Conservation (phyloP, 2,888 invertebrate genomes). For the Drosophila koepferae region DNA sequence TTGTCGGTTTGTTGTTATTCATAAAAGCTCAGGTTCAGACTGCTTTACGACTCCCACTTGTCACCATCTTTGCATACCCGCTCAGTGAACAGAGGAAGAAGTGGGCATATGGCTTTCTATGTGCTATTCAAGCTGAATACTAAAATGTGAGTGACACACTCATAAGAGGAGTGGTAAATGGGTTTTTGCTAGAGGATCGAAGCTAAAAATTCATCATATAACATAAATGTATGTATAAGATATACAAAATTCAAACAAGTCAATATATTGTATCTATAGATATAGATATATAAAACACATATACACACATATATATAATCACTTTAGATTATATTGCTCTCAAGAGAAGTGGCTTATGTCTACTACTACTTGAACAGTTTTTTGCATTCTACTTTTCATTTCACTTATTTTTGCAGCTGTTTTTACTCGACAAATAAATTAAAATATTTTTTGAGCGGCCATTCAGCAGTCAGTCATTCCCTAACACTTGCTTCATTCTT, state of each 20-base stretch:
- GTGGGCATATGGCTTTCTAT: not conserved
- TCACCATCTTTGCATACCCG: slow-evolving; percentile 51
- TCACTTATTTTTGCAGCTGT: not conserved
- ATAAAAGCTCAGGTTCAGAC: slow-evolving; percentile 52
- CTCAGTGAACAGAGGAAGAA: not conserved
- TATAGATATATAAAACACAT: too few species aligned
- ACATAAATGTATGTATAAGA: too few species aligned
- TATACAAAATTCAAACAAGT: too few species aligned
- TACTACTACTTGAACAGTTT: not conserved
- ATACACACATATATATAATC: not conserved
- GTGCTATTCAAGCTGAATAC: not conserved
- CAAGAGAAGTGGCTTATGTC: not conserved
- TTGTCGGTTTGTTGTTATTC: slow-evolving; percentile 45
- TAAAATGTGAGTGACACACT: too few species aligned
- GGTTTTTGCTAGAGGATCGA: too few species aligned
- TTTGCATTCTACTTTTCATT: not conserved
- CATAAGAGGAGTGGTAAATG: not conserved
- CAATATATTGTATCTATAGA: too few species aligned
- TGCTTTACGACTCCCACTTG: slow-evolving; percentile 26
- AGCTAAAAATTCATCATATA: too few species aligned
- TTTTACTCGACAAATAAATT: too few species aligned
- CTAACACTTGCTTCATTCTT: not conserved
- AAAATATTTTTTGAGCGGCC: not conserved
- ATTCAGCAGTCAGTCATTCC: not conserved
- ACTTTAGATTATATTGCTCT: not conserved